Conservation (phyloP, 2,888 invertebrate genomes). For the Tanytarsus gracilentus region DNA sequence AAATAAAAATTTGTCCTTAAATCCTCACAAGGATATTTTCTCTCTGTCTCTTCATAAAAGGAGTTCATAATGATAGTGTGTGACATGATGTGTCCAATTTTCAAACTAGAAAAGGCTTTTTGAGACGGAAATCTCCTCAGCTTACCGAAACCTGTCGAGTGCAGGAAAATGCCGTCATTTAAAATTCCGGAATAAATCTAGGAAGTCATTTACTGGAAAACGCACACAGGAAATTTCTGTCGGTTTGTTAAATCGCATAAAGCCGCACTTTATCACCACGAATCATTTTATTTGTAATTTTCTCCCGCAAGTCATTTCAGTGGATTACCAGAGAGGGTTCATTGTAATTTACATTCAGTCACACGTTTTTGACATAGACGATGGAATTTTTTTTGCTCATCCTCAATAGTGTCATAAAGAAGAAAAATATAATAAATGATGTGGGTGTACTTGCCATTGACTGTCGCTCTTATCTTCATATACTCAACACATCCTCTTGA, state of each 20-base stretch:
- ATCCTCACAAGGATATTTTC: too few relatives aligned
- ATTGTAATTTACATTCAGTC: slow-evolving; percentile 17
- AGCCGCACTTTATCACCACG: neutral
- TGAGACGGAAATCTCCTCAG: too few relatives aligned
- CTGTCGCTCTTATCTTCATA: slow-evolving; percentile 18
- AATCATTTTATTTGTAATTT: slow-evolving; percentile 3
- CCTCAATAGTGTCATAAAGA: neutral
- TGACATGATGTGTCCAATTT: too few relatives aligned
- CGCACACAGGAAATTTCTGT: neutral
- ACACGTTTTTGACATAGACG: neutral
- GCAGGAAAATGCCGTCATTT: slow-evolving; percentile 20
- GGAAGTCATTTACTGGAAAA: slow-evolving; percentile 18
- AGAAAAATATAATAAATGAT: slow-evolving; percentile 3
- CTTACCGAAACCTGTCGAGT: neutral
- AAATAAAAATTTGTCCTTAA: too few relatives aligned
- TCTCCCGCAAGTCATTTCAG: slow-evolving; percentile 9
- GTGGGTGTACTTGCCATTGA: neutral
- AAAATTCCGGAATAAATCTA: slow-evolving; percentile 26
- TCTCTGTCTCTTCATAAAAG: neutral
- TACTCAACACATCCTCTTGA: slow-evolving; percentile 7
- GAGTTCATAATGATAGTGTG: too few relatives aligned
- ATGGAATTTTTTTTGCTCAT: neutral
- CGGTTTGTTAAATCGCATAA: too few relatives aligned
- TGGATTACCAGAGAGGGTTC: slow-evolving; percentile 25
- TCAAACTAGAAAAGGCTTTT: too few relatives aligned